Conservation (phyloP, 2,888 invertebrate genomes). For the Pyrocoelia pectoralis region DNA sequence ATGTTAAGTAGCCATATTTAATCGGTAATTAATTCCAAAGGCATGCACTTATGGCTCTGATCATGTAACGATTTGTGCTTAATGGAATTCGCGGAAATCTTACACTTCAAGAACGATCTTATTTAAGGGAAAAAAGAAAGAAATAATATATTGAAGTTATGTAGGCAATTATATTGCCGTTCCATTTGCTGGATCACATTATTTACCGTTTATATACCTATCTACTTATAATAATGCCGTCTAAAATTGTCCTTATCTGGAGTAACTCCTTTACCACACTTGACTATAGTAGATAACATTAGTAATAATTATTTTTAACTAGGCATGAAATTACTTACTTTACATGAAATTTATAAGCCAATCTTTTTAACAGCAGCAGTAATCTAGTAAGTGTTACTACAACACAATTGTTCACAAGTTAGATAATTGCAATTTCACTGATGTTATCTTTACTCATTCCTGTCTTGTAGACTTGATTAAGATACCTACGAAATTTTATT, state of each 20-base stretch:
- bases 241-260: constrained; percentile 28
- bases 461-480: no score
- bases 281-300: constrained; percentile 16
- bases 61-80: constrained; percentile 44
- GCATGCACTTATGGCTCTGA: constrained; percentile 41
- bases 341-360: no score
- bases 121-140: constrained; percentile 14
- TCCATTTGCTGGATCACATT: neutral
- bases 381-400: no score
- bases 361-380: no score
- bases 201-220: neutral
- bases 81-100: constrained; percentile 35
- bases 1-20: constrained; percentile 52
- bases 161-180: neutral
- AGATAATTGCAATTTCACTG: no score
- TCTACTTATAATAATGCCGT: neutral
- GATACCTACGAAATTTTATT: no score
- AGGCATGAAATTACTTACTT: constrained; percentile 17
- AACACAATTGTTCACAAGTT: no score
- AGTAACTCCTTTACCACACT: constrained; percentile 12
- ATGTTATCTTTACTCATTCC: no score
- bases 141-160: neutral
- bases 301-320: constrained; percentile 26
- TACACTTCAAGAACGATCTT: constrained; percentile 23
- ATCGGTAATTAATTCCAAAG: constrained; percentile 48